phyloP scores from a whole-genome alignment of 2,113 vertebrate species.

The Thermophis baileyi region DNA sequence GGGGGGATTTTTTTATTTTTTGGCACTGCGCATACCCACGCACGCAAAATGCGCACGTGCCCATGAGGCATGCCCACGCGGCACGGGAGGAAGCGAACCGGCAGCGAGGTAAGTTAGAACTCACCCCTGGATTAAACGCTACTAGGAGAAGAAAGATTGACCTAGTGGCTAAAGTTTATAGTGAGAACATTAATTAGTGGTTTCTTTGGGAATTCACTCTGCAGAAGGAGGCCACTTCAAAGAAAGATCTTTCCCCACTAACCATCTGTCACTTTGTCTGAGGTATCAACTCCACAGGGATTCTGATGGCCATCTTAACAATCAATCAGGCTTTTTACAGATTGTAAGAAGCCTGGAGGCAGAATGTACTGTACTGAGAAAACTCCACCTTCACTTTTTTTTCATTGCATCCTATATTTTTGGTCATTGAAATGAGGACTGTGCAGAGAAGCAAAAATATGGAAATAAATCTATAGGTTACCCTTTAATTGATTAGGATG shows the following conservation, averaged over 20 bases:
- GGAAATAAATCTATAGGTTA: not conserved
- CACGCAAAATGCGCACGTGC: too few relatives aligned
- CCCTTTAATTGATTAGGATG: not conserved
- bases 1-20: too few relatives aligned
- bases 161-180: not conserved
- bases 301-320: not conserved
- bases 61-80: too few relatives aligned
- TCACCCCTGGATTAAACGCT: not conserved
- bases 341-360: not conserved
- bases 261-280: not conserved
- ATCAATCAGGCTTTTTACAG: not conserved
- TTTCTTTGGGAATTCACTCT: not conserved
- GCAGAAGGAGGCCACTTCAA: not conserved
- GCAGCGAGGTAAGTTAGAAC: too few relatives aligned
- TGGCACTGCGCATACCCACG: too few relatives aligned
- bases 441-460: not conserved
- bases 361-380: not conserved
- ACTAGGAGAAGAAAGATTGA: not conserved
- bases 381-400: not conserved
- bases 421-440: not conserved
- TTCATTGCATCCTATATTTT: not conserved
- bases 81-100: too few relatives aligned
- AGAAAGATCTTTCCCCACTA: not conserved
- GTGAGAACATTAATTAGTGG: not conserved
- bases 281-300: not conserved